Base-by-base conservation (phyloP, 2,797 vertebrate genomes). In the Platyrinchus mystaceus region DNA sequence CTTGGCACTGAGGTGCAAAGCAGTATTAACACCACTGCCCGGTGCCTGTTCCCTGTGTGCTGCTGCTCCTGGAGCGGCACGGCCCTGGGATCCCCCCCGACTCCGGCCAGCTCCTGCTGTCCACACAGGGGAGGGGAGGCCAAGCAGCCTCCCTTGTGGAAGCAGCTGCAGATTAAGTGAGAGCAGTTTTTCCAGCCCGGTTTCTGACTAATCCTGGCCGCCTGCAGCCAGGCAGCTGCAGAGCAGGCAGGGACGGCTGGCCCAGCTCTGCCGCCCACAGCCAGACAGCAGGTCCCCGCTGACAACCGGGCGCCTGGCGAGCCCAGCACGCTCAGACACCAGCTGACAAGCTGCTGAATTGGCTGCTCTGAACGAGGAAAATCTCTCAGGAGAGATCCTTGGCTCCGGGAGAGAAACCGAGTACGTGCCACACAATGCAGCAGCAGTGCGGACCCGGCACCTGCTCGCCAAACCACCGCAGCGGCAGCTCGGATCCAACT, bases 191-290 rank as follows among this genome's bases (percentile, higher is more conserved):
- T 88, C 66, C 87, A 85, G 71, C 10, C 58, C 0, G 0, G 68
- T 82, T 87, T 90, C 87, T 89, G 87, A 90, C 64, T 95, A 68
- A 87, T 83, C 78, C 24, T 89, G 93, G 94, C 92, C 43, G 90
- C 68, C 81, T 74, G 68, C 63, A 74, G 93, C 37, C 84, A 87
- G 67, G 84, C 92, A 95, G 90, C 95, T 93, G 94, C 93, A 83
- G n/a, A 92, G 88, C 93, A 90, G 69, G 79, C 78, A 47, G 62
- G 63, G 50, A 53, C 0, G 27, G 64, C 79, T 90, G 89, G 76
- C 82, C 64, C 44, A 10, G 84, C 68, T 77, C 64, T 60, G 60
- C 84, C 3, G 2, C 78, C 89, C 87, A 84, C 37, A 0, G 87
- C n/a, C 93, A 94, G 73, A 78, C 95, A 82, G 63, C 91, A 89